Conservation (phyloP, 1,140 invertebrate species). For the Eciton burchellii region DNA sequence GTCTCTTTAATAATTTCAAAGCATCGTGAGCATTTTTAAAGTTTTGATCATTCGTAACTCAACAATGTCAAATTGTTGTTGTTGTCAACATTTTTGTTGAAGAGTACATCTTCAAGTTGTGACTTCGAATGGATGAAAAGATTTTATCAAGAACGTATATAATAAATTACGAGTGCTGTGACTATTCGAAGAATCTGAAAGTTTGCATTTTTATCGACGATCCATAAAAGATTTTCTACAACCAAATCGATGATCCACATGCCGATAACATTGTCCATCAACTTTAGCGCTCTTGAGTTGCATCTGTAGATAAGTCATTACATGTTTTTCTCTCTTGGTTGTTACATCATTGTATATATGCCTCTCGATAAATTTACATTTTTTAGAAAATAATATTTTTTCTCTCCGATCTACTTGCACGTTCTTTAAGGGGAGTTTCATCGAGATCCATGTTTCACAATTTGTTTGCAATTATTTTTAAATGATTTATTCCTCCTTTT, state of each 20-base stretch:
- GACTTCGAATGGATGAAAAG: background rate
- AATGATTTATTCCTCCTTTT: conserved; percentile 10
- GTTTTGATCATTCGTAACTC: background rate
- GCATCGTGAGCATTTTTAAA: background rate
- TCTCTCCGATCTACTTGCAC: too few species aligned
- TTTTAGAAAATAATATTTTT: too few species aligned
- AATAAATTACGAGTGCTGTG: background rate
- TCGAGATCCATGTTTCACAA: too few species aligned
- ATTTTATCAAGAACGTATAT: background rate
- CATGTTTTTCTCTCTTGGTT: too few species aligned
- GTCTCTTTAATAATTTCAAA: background rate
- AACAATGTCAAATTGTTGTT: background rate
- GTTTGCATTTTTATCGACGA: conserved; percentile 63
- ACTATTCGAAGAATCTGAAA: background rate
- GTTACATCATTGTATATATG: too few species aligned
- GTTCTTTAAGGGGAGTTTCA: too few species aligned
- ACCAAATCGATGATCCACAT: conserved; percentile 71
- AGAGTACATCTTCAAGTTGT: background rate
- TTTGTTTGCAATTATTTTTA: too few species aligned
- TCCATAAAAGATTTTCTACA: conserved; percentile 70
- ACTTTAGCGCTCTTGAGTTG: too few species aligned
- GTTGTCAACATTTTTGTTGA: background rate
- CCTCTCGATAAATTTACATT: too few species aligned
- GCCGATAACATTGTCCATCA: conserved; percentile 71
- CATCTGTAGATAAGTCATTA: too few species aligned